Conservation (phyloP, 2,797 vertebrate genomes). For the Synanceia verrucosa region DNA sequence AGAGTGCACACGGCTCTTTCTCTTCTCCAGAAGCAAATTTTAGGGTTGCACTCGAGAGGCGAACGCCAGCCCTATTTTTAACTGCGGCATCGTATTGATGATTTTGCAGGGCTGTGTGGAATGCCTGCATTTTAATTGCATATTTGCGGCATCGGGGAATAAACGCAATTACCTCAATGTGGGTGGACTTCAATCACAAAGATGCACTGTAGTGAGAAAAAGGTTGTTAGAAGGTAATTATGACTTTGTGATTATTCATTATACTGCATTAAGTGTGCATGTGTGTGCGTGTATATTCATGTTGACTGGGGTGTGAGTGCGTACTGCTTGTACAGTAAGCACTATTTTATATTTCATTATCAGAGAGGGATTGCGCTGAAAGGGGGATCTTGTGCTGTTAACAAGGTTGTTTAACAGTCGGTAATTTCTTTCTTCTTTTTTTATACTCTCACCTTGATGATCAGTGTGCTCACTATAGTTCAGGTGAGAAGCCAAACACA, state of each 20-base stretch:
- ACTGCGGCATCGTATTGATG: conserved; percentile 63
- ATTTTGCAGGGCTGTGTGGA: conserved; percentile 69
- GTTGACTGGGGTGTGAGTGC: too few relatives aligned
- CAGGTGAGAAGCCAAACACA: neutral
- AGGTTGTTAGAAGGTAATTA: conserved; percentile 82
- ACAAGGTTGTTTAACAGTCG: conserved; percentile 63
- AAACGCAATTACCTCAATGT: conserved; percentile 83
- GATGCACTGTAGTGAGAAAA: conserved; percentile 80
- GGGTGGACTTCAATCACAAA: conserved; percentile 83
- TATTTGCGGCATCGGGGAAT: conserved; percentile 76
- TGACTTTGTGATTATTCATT: conserved; percentile 80
- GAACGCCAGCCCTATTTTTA: conserved; percentile 62
- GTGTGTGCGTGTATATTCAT: conserved; percentile 19
- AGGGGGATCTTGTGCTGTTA: conserved; percentile 72
- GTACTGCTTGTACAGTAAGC: conserved; percentile 66
- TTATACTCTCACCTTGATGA: conserved; percentile 19
- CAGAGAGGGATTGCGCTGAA: conserved; percentile 64
- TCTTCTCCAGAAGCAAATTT: conserved; percentile 33
- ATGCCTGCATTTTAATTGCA: conserved; percentile 79
- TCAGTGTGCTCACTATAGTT: conserved; percentile 8
- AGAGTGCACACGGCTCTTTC: neutral
- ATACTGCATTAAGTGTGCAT: conserved; percentile 47
- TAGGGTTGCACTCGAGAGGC: conserved; percentile 29
- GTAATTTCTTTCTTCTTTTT: conserved; percentile 39
- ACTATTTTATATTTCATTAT: conserved; percentile 63